A percentile compares a stretch with the other conserved stretches of the same genome.
Conservation (phyloP, 2,888 invertebrate species). For the Siphonodentalium dalli region DNA sequence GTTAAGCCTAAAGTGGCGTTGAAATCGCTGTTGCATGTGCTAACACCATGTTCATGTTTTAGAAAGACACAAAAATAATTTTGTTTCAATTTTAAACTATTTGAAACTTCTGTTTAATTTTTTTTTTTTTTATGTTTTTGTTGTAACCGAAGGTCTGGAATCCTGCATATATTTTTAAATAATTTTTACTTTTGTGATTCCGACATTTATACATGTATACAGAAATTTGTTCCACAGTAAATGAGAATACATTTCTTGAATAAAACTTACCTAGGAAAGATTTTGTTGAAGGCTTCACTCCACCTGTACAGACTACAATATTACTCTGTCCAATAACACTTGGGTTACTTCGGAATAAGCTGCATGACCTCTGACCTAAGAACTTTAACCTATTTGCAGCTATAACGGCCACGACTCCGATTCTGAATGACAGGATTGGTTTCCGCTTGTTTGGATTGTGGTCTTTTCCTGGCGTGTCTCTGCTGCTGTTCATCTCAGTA, state of each 20-base stretch:
- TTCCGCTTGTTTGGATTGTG: constrained; percentile 27
- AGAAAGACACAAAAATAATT: no score
- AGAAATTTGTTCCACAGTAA: no score
- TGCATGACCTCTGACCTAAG: constrained; percentile 35
- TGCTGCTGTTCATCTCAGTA: constrained; percentile 38
- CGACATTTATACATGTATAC: no score
- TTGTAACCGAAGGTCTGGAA: no score
- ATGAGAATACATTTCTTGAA: background rate
- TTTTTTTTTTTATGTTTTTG: no score
- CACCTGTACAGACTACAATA: constrained; percentile 50
- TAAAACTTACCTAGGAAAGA: constrained; percentile 24
- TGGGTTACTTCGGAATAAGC: constrained; percentile 50
- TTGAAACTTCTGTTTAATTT: no score
- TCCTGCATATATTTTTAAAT: no score
- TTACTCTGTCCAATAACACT: constrained; percentile 41
- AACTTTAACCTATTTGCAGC: constrained; percentile 55
- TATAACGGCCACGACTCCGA: constrained; percentile 52
- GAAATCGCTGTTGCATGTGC: no score
- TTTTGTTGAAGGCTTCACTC: constrained; percentile 27
- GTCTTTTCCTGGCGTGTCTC: constrained; percentile 32
- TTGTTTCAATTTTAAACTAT: no score
- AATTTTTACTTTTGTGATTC: no score
- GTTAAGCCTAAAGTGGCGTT: no score
- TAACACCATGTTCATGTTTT: no score
- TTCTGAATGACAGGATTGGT: constrained; percentile 51